Evolutionary conservation across 2,888 invertebrate genomes (phyloP), one percentile per base, ranked within the genome.

Genomic region (Drosophila koepferae): DNA sequence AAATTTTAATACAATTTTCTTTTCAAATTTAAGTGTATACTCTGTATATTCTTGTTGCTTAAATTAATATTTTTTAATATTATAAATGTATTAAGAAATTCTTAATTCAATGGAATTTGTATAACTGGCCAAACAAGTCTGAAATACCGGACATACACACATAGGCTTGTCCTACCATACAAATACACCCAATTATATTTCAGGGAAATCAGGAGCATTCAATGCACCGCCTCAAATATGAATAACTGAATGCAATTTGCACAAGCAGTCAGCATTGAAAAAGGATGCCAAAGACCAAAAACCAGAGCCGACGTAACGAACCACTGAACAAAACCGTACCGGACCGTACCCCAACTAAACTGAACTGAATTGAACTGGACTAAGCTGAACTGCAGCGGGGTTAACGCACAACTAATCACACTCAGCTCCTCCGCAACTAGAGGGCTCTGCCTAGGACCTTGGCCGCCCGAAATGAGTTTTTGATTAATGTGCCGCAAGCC

Each of bases 381-480:
- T 28, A 28, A 46, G 60, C 83, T 53, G 72, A 69, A 72, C 64
- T 63, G 64, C 65, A 65, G 44, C 69, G 77, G 80, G 86, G 79
- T 86, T 88, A 90, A 86, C 86, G 86, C 69, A 77, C 89, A 86
- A 90, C 86, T 90, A 86, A 86, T 86, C 86, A 86, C 90, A 86
- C 80, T 71, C 60, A 53, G 58, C 58, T 61, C 53, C 71, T 82
- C 18, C 12, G 48, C 64, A 34, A 48, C 48, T 54, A 41, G 58
- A 34, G 23, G 34, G 36, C 48, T 56, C 60, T 65, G 54, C 44
- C 40, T 16, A 56, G 62, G 55, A 46, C 49, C 55, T 28, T 46
- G 38, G 54, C 56, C 68, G 74, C 28, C 56, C 69, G 58, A 89
- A 89, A 89, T 89, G 90, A 74, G 81, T 79, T 89, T 90, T 89